Base-by-base conservation (phyloP, 2,113 vertebrate genomes). In the Lagopus leucura region DNA sequence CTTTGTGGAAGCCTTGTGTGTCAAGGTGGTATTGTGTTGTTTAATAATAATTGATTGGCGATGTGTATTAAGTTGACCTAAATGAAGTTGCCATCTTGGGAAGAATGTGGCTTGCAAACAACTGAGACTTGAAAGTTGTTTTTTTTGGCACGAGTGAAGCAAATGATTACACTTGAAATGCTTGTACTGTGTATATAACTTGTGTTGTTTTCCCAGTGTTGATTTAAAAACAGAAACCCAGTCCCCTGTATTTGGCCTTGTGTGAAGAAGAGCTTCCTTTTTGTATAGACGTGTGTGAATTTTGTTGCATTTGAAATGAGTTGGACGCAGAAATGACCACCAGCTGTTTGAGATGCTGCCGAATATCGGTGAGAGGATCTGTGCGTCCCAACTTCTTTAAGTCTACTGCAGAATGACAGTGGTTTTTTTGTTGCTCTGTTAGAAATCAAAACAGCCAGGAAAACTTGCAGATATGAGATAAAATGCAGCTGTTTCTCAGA, bases 401-500 rank as follows among this genome's bases (percentile, higher is more conserved):
- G 50, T 77, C 45, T 91, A 72, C 63, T 63, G 74, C 94, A 97
- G 60, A 90, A 67, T 89, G 77, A 78, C 86, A 92, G 54, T 30
- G 63, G 43, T 96, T 92, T 86, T 17, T 25, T 7, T 50, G 52
- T 81, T 52, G 88, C 76, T 30, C 82, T 24, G 24, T 89, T 82
- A 60, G 92, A 95, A 94, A 94, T 70, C 38, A 77, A 86, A 93
- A 71, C 69, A 90, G 48, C 40, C 57, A 74, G 80, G 84, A 88
- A 75, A 57, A 70, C 57, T 43, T 54, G 69, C 30, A 57, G 86
- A 36, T 90, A 86, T 17, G 16, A 74, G 54, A 36, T 92, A 74
- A 94, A 95, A 86, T 71, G 73, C 90, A 90, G 82, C 88, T 96
- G 76, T 82, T 93, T 71, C 47, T 78, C 21, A 30, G 77, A 91